A percentile compares a stretch with the other conserved stretches of the same genome.
Evolutionary conservation across 2,797 vertebrate species (phyloP).

Genomic region (Clarias platycephalus): DNA sequence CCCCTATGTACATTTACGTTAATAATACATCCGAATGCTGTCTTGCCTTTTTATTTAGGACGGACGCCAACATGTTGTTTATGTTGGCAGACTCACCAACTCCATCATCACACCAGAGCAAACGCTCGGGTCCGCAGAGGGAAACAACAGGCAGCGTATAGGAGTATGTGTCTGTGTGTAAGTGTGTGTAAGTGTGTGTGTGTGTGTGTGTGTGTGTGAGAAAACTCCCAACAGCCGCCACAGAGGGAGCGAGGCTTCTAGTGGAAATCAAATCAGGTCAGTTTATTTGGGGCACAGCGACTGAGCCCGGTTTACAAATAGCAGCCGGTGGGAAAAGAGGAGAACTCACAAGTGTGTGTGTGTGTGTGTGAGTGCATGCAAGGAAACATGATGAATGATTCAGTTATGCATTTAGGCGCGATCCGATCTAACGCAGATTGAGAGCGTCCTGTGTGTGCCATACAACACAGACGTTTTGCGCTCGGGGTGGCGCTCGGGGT

Average conservation of each 20-base stretch:
- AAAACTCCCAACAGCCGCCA: background rate
- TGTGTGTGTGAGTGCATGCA: background rate
- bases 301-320: slow-evolving; percentile 60
- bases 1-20: background rate
- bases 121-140: background rate
- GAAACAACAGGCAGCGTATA: slow-evolving; percentile 9
- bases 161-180: slow-evolving; percentile 1
- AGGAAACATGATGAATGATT: slow-evolving; percentile 14
- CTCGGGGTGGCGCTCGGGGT: too few relatives aligned
- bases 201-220: background rate
- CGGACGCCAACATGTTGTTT: background rate
- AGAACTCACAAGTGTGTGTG: slow-evolving; percentile 7
- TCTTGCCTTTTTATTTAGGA: too few relatives aligned
- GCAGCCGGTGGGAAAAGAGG: slow-evolving; percentile 40
- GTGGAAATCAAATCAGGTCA: slow-evolving; percentile 65
- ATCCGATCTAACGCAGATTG: background rate
- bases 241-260: slow-evolving; percentile 52
- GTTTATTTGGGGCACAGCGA: slow-evolving; percentile 55
- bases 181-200: background rate
- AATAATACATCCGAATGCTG: background rate
- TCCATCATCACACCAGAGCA: slow-evolving; percentile 18
- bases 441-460: background rate
- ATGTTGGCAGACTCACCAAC: slow-evolving; percentile 7
- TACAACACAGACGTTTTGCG: too few relatives aligned
- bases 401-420: background rate